These are phyloP conservation scores for Bolborhynchus lineola DNA, from an alignment of 2,113 vertebrate species.

Conservation along the genomic window DNA sequence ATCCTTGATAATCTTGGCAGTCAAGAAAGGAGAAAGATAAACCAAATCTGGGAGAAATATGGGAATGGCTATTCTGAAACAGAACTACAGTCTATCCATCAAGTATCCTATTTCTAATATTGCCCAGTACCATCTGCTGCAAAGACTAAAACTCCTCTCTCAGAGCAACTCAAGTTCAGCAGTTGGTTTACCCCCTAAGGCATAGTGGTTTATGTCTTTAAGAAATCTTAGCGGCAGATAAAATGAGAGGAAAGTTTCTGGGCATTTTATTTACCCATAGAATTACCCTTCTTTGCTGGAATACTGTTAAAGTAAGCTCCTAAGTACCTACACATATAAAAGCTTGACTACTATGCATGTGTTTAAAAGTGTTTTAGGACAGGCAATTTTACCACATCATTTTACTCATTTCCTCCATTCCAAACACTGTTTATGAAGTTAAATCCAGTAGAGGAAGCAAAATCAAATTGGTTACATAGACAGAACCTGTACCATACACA, in stretches of 20 bases:
- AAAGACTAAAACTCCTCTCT: not conserved
- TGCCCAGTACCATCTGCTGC: not conserved
- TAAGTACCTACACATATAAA: not conserved
- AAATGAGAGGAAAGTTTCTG: not conserved
- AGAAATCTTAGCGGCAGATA: not conserved
- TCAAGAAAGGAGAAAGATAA: not conserved
- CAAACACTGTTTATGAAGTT: not conserved
- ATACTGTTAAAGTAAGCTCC: not conserved
- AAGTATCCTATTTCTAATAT: not conserved
- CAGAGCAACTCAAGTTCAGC: not conserved
- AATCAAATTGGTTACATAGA: not conserved
- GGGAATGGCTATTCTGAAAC: not conserved
- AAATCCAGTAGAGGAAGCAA: not conserved
- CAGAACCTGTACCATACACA: not conserved
- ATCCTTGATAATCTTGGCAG: not conserved
- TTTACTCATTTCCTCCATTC: not conserved
- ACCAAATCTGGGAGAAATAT: conserved; percentile 29
- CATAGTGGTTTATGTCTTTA: not conserved
- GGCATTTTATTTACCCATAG: not conserved
- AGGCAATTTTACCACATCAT: not conserved
- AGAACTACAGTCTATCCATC: conserved; percentile 8
- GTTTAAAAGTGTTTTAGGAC: not conserved
- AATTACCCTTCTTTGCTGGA: not conserved
- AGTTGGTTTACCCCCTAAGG: not conserved
- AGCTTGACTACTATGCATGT: not conserved